These are phyloP conservation scores for Thera britannica DNA, from an alignment of 2,888 invertebrate species.

Conservation along the genomic window DNA sequence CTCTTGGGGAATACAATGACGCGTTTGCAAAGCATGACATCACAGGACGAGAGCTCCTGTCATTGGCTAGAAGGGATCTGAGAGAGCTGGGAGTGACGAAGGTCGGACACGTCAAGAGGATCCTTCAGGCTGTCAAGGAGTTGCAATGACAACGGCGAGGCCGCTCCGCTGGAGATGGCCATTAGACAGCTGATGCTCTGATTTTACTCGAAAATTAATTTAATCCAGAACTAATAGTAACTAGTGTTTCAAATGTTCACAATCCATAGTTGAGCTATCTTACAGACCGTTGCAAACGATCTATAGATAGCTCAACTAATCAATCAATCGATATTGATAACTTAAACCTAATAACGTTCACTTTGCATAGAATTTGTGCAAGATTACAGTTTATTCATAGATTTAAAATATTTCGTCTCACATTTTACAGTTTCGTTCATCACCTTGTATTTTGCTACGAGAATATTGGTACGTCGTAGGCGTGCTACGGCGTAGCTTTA, in stretches of 20 bases:
- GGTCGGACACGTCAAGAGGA: constrained; percentile 97
- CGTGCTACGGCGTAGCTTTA: background rate
- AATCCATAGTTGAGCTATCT: background rate
- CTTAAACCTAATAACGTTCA: too few species aligned
- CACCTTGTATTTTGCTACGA: background rate
- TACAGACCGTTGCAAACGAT: background rate
- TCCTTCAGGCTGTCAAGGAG: constrained; percentile 96
- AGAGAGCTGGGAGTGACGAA: constrained; percentile 97
- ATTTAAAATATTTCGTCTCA: too few species aligned
- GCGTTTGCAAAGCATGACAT: constrained; percentile 96
- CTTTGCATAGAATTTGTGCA: too few species aligned
- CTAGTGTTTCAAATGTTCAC: background rate
- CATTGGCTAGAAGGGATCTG: constrained; percentile 93
- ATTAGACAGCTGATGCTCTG: constrained; percentile 44
- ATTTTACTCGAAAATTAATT: constrained; percentile 18
- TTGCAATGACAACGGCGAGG: constrained; percentile 79
- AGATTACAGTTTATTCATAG: too few species aligned
- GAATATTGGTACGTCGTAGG: background rate
- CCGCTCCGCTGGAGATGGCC: constrained; percentile 81
- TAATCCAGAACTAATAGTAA: too few species aligned
- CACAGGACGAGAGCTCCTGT: constrained; percentile 94
- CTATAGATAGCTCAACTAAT: background rate
- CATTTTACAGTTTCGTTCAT: background rate
- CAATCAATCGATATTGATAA: background rate
- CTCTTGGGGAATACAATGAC: constrained; percentile 95